Percentiles rank a stretch among this genome's conserved stretches.
These are phyloP conservation scores for Microcebus ravelobensis DNA, from an alignment of 2,113 vertebrate genomes.

Conservation along the genomic window DNA sequence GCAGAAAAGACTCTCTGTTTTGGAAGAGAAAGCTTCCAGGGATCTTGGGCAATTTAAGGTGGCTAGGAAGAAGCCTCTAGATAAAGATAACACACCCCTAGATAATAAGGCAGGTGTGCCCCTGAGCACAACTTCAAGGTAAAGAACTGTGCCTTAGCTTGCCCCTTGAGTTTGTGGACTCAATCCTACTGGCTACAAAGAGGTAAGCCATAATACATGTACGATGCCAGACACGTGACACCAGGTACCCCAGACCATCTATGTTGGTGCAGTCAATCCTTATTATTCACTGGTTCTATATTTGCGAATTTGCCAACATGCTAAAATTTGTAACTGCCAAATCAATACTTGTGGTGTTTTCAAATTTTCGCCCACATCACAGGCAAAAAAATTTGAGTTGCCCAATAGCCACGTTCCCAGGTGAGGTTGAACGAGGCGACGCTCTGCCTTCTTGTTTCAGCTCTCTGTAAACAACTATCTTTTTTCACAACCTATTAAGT, in stretches of 20 bases:
- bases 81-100: neutral
- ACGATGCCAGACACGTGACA: neutral
- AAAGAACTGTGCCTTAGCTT: neutral
- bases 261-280: neutral
- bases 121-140: neutral
- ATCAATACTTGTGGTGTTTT: neutral
- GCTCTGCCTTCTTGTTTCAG: neutral
- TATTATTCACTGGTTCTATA: neutral
- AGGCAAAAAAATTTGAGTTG: neutral
- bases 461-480: neutral
- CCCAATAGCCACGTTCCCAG: fast-evolving
- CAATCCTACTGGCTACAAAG: neutral
- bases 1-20: neutral
- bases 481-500: too few relatives aligned
- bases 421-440: too few relatives aligned
- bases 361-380: neutral
- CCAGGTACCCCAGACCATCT: too few relatives aligned
- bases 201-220: neutral
- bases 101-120: neutral
- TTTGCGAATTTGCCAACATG: neutral
- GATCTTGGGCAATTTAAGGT: neutral
- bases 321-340: neutral
- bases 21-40: neutral
- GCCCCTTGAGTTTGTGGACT: neutral
- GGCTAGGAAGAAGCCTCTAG: neutral